Conservation (phyloP, 2,797 vertebrate genomes). For the Aselliscus stoliczkanus region DNA sequence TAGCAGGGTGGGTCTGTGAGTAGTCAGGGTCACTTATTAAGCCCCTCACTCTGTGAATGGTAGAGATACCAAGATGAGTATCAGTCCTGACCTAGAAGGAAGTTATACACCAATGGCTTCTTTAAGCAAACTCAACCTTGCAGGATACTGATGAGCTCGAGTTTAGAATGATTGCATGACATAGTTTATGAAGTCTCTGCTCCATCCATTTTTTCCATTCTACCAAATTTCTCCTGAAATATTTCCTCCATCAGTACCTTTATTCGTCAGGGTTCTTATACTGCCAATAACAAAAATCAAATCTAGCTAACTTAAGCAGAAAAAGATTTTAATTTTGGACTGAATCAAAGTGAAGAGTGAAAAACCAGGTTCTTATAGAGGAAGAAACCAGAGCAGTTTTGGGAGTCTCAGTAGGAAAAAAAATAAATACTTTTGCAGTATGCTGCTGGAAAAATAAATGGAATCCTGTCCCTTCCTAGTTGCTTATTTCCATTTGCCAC, state of each 20-base stretch:
- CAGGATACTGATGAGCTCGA: not conserved
- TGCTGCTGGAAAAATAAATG: no score
- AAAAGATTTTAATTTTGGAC: not conserved
- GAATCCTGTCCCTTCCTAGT: rapidly evolving
- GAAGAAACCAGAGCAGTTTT: rapidly evolving
- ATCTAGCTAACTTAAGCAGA: not conserved
- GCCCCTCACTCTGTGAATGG: not conserved
- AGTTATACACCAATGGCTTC: not conserved
- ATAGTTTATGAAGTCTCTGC: not conserved
- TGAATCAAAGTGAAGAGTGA: not conserved
- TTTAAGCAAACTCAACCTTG: not conserved
- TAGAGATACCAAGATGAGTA: not conserved
- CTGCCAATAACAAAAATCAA: not conserved
- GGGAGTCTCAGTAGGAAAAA: not conserved
- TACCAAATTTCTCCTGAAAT: not conserved
- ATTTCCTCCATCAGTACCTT: rapidly evolving
- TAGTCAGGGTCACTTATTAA: not conserved
- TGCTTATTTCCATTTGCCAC: not conserved
- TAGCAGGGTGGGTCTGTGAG: not conserved
- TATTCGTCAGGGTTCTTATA: not conserved
- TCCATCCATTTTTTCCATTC: rapidly evolving
- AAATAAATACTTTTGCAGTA: rapidly evolving
- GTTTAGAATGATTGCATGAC: no score
- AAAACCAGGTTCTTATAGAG: not conserved
- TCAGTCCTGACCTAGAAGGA: not conserved